These are phyloP conservation scores for Polyommatus iphigenia DNA, from an alignment of 2,888 invertebrate genomes.

Conservation along the genomic window DNA sequence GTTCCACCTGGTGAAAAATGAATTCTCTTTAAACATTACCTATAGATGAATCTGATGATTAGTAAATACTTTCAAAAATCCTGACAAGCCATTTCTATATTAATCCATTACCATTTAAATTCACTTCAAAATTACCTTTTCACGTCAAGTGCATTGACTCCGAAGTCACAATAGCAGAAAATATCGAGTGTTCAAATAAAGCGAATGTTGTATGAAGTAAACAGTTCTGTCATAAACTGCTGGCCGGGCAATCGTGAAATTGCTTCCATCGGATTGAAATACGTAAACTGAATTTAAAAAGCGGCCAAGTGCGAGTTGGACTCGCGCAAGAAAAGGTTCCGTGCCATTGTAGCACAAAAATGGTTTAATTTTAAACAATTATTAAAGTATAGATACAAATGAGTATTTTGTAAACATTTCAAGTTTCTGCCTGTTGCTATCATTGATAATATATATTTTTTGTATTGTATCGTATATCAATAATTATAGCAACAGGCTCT, in stretches of 20 bases:
- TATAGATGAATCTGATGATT: not conserved
- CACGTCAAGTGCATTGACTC: constrained; percentile 23
- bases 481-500: too few species aligned
- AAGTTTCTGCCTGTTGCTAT: too few species aligned
- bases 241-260: constrained; percentile 37
- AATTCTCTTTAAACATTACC: too few species aligned
- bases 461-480: too few species aligned
- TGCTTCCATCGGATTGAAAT: constrained; percentile 39
- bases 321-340: too few species aligned
- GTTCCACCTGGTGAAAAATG: too few species aligned
- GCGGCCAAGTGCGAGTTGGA: not conserved
- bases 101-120: not conserved
- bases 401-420: too few species aligned
- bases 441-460: too few species aligned
- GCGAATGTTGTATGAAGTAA: constrained; percentile 34
- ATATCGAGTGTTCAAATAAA: constrained; percentile 26
- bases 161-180: constrained; percentile 16
- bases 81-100: not conserved
- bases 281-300: constrained; percentile 39
- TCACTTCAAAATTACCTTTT: constrained; percentile 9
- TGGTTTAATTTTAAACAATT: too few species aligned
- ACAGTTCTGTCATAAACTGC: constrained; percentile 38
- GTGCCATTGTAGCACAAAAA: too few species aligned
- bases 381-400: too few species aligned
- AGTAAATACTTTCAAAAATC: not conserved